phyloP scores from a whole-genome alignment of 2,113 vertebrate species.

The Laticauda colubrina region DNA sequence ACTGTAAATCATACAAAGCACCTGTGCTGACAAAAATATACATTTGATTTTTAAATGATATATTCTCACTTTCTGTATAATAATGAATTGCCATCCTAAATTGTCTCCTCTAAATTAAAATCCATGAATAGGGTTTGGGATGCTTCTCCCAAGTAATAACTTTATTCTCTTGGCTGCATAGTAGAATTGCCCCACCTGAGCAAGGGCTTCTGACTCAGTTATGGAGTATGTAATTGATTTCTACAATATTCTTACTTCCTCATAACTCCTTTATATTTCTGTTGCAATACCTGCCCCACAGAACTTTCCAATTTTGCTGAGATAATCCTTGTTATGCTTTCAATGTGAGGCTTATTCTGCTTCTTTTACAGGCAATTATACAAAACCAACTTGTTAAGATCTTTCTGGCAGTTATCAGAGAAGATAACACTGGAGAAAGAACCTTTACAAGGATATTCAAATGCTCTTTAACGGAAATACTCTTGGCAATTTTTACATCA shows the following conservation, averaged over 20 bases:
- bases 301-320: neutral
- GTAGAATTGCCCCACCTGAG: neutral
- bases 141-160: neutral
- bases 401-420: neutral
- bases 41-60: neutral
- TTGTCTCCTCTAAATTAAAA: neutral
- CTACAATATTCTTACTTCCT: neutral
- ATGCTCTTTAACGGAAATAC: neutral
- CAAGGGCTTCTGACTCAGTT: neutral
- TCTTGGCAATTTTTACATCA: neutral
- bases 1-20: neutral
- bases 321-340: neutral
- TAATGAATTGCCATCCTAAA: neutral
- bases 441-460: neutral
- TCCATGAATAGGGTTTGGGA: neutral
- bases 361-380: neutral
- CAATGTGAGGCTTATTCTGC: neutral
- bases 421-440: neutral
- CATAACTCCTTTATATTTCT: neutral
- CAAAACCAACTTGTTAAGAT: neutral
- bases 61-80: neutral
- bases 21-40: neutral
- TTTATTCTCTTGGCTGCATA: neutral
- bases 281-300: neutral
- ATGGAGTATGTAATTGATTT: neutral